phyloP scores from a whole-genome alignment of 2,113 vertebrate species.

The Cynoglossus semilaevis region DNA sequence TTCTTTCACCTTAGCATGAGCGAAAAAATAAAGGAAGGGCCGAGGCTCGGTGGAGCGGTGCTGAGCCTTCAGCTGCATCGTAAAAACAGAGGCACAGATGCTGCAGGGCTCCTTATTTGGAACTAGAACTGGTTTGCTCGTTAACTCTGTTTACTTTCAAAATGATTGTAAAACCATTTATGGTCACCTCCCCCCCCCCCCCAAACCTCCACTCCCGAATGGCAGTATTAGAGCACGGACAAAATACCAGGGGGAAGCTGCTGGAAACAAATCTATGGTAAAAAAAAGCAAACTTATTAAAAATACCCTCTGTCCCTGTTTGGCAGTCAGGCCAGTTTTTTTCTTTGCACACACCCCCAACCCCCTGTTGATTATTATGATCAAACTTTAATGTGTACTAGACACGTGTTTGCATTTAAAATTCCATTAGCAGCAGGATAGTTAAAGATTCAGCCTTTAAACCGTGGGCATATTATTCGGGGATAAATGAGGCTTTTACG shows the following conservation, averaged over 20 bases:
- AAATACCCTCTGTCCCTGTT: background rate
- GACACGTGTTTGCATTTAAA: constrained; percentile 68
- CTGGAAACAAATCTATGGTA: constrained; percentile 16
- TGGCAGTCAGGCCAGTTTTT: constrained; percentile 10
- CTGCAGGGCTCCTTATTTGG: constrained; percentile 39
- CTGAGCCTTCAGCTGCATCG: too few relatives aligned
- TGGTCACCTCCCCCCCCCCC: constrained; percentile 23
- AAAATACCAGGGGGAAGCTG: constrained; percentile 8
- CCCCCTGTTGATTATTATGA: constrained; percentile 51
- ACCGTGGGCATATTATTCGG: constrained; percentile 30
- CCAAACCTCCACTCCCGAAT: background rate
- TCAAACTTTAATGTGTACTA: constrained; percentile 54
- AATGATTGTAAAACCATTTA: constrained; percentile 60
- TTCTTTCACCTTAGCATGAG: too few relatives aligned
- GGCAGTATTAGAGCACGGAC: background rate
- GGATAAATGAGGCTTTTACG: constrained; percentile 27
- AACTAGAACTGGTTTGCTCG: constrained; percentile 30
- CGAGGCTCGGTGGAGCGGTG: too few relatives aligned
- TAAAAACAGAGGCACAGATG: constrained; percentile 6
- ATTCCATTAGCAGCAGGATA: constrained; percentile 44
- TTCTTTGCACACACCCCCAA: background rate
- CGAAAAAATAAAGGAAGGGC: too few relatives aligned
- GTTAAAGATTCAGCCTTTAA: constrained; percentile 23
- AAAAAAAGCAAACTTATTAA: constrained; percentile 11
- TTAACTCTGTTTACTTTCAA: constrained; percentile 64